Conservation (phyloP, 1,140 invertebrate species). For the Drosophila varians region DNA sequence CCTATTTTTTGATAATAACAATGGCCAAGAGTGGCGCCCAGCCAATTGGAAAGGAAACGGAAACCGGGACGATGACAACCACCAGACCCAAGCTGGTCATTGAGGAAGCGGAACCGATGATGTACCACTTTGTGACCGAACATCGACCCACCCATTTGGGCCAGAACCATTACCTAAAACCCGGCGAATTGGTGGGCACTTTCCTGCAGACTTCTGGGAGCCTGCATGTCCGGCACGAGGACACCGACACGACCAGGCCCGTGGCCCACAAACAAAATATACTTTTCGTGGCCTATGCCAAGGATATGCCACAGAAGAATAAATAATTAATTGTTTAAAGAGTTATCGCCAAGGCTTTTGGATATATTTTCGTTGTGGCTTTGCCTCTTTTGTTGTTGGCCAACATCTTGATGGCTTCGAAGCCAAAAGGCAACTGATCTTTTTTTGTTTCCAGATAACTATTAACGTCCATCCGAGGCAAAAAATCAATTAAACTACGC, state of each 20-base stretch:
- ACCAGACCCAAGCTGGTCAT: constrained; percentile 35
- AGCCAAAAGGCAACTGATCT: not conserved
- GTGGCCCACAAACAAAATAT: constrained; percentile 67
- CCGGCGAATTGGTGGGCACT: constrained; percentile 58
- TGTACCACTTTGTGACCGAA: constrained; percentile 57
- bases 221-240: constrained; percentile 43
- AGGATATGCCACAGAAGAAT: constrained; percentile 7
- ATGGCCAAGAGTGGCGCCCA: not conserved
- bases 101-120: constrained; percentile 30
- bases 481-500: constrained; percentile 17
- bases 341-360: not conserved
- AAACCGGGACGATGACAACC: not conserved
- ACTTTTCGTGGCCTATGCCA: constrained; percentile 56
- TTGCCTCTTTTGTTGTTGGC: not conserved
- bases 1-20: not conserved
- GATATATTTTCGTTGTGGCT: not conserved
- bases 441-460: not conserved
- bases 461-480: not conserved
- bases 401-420: not conserved
- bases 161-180: constrained; percentile 66
- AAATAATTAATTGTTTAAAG: not conserved
- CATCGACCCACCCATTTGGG: constrained; percentile 56
- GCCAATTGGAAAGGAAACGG: not conserved
- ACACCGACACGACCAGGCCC: constrained; percentile 23
- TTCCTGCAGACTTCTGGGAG: constrained; percentile 52